Conservation (phyloP, 2,888 invertebrate genomes). For the Drepanosiphum platanoidis region DNA sequence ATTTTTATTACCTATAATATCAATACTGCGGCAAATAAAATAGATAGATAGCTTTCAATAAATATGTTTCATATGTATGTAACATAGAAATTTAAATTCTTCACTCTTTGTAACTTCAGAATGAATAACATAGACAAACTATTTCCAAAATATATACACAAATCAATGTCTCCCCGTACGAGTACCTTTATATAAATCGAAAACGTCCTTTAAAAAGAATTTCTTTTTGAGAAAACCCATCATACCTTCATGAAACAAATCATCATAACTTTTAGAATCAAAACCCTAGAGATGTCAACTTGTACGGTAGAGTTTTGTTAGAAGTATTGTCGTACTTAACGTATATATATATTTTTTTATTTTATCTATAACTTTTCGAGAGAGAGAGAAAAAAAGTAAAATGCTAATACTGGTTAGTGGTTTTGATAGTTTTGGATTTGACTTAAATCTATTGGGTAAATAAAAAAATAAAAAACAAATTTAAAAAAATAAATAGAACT, state of each 20-base stretch:
- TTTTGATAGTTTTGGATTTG: not conserved
- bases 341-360: not conserved
- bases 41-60: not conserved
- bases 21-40: too few relatives aligned
- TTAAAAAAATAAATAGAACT: too few relatives aligned
- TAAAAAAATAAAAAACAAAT: not conserved
- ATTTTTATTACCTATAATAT: too few relatives aligned
- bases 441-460: not conserved
- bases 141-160: not conserved
- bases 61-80: too few relatives aligned
- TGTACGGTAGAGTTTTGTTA: not conserved
- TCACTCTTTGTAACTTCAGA: too few relatives aligned
- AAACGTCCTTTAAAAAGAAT: not conserved
- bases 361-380: not conserved
- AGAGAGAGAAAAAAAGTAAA: not conserved
- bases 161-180: not conserved
- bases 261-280: not conserved
- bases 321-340: not conserved
- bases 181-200: not conserved
- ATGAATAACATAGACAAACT: conserved; percentile 1
- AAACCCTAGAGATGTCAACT: not conserved
- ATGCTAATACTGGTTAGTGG: not conserved
- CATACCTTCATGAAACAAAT: not conserved
- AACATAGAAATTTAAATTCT: not conserved
- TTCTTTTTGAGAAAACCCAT: not conserved